Conservation (phyloP, 2,797 vertebrate species). For the Gymnoscopelus braueri region DNA sequence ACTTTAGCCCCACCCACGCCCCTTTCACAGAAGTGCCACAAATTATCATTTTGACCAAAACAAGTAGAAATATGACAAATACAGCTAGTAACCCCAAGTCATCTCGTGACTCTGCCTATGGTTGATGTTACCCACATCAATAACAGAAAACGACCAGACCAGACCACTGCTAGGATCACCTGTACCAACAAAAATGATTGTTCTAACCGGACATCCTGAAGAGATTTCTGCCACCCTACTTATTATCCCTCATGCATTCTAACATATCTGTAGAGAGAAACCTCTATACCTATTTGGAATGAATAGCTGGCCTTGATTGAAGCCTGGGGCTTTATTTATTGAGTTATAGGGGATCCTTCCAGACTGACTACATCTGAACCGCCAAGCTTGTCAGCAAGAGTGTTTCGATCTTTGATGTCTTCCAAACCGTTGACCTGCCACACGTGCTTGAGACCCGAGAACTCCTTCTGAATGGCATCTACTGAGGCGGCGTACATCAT, state of each 20-base stretch:
- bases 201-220: too few relatives aligned
- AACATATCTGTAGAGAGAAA: too few relatives aligned
- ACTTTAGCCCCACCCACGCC: slow-evolving; percentile 69
- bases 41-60: slow-evolving; percentile 52
- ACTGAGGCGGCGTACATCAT: slow-evolving; percentile 93
- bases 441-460: slow-evolving; percentile 92
- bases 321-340: slow-evolving; percentile 78
- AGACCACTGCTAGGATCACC: too few relatives aligned
- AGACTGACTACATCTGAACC: slow-evolving; percentile 84
- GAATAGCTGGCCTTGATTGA: slow-evolving; percentile 80
- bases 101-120: too few relatives aligned
- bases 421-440: slow-evolving; percentile 90
- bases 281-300: slow-evolving; percentile 78
- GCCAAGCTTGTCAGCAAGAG: slow-evolving; percentile 88
- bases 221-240: too few relatives aligned
- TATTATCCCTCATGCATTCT: too few relatives aligned
- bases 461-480: slow-evolving; percentile 91
- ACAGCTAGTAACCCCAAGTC: too few relatives aligned
- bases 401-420: slow-evolving; percentile 88
- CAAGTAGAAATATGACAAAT: too few relatives aligned
- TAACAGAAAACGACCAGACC: too few relatives aligned
- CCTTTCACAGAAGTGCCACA: slow-evolving; percentile 66
- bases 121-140: too few relatives aligned
- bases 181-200: too few relatives aligned
- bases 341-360: slow-evolving; percentile 83